These are phyloP conservation scores for Leptinotarsa tumamoca DNA, from an alignment of 2,888 invertebrate genomes.

Conservation along the genomic window DNA sequence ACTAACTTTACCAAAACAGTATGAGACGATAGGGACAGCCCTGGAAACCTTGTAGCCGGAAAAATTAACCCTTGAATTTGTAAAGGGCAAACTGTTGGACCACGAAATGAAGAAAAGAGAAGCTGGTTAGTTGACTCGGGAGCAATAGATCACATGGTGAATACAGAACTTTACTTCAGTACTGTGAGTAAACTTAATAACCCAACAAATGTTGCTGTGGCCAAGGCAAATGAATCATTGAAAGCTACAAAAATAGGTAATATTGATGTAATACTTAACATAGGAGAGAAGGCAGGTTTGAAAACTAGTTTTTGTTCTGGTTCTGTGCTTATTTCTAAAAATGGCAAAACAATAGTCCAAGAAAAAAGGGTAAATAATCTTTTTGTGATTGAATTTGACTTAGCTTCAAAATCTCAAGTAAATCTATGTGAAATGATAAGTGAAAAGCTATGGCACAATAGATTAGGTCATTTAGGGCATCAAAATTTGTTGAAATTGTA, in stretches of 20 bases:
- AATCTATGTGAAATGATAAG: no score
- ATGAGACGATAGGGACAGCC: no score
- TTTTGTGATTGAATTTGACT: no score
- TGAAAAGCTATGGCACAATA: no score
- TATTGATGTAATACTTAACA: conserved; percentile 9
- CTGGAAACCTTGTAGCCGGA: no score
- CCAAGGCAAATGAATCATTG: conserved; percentile 14
- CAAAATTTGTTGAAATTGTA: no score
- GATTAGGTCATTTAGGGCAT: no score
- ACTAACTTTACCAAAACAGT: no score
- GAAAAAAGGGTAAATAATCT: no score
- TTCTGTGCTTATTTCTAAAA: not conserved
- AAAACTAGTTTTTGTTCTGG: conserved; percentile 2
- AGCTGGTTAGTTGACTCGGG: conserved; percentile 1
- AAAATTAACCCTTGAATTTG: no score
- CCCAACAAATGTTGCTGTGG: conserved; percentile 4
- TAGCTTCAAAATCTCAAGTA: no score
- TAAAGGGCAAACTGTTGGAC: not conserved
- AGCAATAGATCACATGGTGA: not conserved
- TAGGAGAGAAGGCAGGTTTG: conserved; percentile 4
- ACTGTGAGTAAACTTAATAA: not conserved
- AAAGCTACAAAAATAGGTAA: conserved; percentile 9
- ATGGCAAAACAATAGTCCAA: not conserved
- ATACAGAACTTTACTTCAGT: not conserved
- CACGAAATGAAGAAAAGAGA: not conserved